Evolutionary conservation across 1,140 invertebrate species (phyloP).

Genomic region (Pissodes strobi): DNA sequence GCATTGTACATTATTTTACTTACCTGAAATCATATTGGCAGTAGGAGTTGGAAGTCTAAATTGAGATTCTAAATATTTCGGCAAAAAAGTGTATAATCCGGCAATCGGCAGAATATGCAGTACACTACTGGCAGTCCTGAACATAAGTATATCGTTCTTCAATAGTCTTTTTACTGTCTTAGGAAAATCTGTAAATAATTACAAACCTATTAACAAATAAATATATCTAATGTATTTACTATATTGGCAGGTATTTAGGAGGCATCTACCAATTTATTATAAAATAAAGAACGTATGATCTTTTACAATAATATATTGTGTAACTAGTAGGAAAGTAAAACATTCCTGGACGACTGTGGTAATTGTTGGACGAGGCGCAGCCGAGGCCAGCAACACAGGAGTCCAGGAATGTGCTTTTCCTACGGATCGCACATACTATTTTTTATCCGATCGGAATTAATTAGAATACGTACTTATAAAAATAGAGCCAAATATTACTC

Average conservation of each 20-base stretch:
- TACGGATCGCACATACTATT: no score
- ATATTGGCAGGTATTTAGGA: neutral
- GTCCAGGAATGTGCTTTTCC: no score
- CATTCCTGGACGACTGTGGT: no score
- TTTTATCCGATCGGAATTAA: no score
- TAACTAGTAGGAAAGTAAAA: no score
- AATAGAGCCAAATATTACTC: no score
- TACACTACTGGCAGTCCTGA: conserved; percentile 84
- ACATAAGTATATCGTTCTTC: conserved; percentile 88
- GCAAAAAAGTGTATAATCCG: conserved; percentile 89
- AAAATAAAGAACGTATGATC: no score
- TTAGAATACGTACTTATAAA: no score
- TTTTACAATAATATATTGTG: no score
- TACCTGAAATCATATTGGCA: conserved; percentile 91
- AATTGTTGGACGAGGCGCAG: no score
- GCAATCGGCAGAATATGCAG: conserved; percentile 88
- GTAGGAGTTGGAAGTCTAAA: conserved; percentile 85
- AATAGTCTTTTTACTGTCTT: conserved; percentile 83
- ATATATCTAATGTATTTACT: neutral
- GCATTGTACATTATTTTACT: no score
- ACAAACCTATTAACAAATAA: neutral
- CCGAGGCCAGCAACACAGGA: no score
- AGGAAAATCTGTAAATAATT: conserved; percentile 73
- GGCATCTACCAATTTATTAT: neutral
- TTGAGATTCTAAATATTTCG: conserved; percentile 92